Base-by-base conservation (phyloP, 2,113 vertebrate genomes). In the Capricornis sumatraensis region DNA sequence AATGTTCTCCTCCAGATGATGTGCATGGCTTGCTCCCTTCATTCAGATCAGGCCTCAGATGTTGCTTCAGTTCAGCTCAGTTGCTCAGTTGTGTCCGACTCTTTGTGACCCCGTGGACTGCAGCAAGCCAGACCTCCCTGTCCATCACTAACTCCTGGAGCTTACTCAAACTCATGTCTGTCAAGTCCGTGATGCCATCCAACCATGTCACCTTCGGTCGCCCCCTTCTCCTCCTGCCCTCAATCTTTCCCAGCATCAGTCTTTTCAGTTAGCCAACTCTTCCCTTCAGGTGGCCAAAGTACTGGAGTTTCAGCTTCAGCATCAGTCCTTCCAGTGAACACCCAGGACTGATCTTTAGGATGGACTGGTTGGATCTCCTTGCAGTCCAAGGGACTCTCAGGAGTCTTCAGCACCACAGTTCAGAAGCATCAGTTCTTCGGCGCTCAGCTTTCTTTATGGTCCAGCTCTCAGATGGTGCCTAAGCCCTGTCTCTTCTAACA, bases 201-300 rank as follows among this genome's bases (percentile, higher is more conserved):
- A n/a, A 19, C 33, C 62, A n/a, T 19, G 33, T 19, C 33, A n/a
- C 19, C 33, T 17, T 19, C 2, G 2, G 7, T n/a, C 1, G 1
- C 7, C 30, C 33, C 33, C 62, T 67, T n/a, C 62, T 67, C 16
- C 62, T n/a, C 62, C 33, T n/a, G 7, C 62, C 62, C 4, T n/a
- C 16, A 19, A 19, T 67, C 62, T 19, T 67, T n/a, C 0, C 0
- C 16, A n/a, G 33, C 16, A 67, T 19, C 62, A 64, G 62, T n/a
- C 30, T 64, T 64, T 64, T 33, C 30, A 19, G 2, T n/a, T 8
- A 67, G 62, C n/a, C 16, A n/a, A 1, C 7, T 9, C 16, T 67
- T 67, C 1, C 0, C 62, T 4, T 67, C 7, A 67, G 33, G 62
- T 67, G 62, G 7, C 33, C 62, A n/a, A 67, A n/a, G 16, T 67